A percentile compares a stretch with the other conserved stretches of the same genome.
Conservation (phyloP, 2,888 invertebrate species). For the Coelopa pilipes region DNA sequence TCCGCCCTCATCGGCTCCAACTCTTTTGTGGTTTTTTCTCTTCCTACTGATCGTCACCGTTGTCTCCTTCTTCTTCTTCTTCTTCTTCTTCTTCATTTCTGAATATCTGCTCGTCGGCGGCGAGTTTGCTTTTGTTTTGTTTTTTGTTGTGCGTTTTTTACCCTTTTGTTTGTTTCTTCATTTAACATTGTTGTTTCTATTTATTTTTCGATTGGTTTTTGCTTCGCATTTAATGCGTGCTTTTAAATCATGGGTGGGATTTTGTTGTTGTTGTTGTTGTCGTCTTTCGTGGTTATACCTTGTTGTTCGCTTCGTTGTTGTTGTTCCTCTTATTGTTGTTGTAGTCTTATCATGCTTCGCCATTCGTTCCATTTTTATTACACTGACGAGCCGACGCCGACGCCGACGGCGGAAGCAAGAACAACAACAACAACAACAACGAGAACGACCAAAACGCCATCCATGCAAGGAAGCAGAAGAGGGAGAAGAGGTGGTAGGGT, state of each 20-base stretch:
- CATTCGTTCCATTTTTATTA: conserved; percentile 13
- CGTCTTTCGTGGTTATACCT: not conserved
- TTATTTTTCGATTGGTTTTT: not conserved
- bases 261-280: too few relatives aligned
- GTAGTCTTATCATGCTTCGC: conserved; percentile 1
- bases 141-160: too few relatives aligned
- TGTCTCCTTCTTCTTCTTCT: too few relatives aligned
- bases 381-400: not conserved
- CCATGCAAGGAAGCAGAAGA: not conserved
- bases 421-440: not conserved
- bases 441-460: not conserved
- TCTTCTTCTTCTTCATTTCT: too few relatives aligned
- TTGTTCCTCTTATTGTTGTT: conserved; percentile 1
- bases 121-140: too few relatives aligned
- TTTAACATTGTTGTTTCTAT: too few relatives aligned
- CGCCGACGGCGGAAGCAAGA: not conserved
- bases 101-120: too few relatives aligned
- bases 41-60: too few relatives aligned
- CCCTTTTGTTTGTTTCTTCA: too few relatives aligned
- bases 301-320: not conserved
- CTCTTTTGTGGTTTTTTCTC: not conserved
- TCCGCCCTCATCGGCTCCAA: not conserved
- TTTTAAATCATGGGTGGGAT: too few relatives aligned
- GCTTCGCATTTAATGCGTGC: not conserved
- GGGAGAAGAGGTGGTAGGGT: too few relatives aligned